Percentiles rank a stretch among this genome's conserved stretches.
phyloP scores from a whole-genome alignment of 2,113 vertebrate species.

The Salvelinus alpinus region DNA sequence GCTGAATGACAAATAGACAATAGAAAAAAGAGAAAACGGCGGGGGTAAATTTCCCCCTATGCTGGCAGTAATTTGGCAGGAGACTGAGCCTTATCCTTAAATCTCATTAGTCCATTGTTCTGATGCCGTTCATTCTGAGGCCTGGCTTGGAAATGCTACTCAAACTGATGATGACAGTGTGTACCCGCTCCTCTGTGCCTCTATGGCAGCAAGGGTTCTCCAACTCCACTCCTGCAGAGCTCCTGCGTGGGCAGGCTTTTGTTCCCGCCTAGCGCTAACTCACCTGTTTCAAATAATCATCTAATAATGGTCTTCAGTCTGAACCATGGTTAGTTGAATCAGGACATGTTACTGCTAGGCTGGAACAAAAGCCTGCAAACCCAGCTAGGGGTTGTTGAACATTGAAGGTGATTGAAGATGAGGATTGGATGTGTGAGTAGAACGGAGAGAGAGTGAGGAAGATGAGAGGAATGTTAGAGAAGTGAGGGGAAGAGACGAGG shows the following conservation, averaged over 20 bases:
- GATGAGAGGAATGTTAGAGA: background rate
- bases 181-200: conserved; percentile 27
- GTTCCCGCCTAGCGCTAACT: no score
- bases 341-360: background rate
- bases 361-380: background rate
- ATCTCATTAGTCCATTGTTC: conserved; percentile 79
- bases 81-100: conserved; percentile 64
- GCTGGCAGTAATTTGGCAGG: conserved; percentile 71
- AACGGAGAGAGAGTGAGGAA: background rate
- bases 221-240: background rate
- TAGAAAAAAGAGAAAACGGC: conserved; percentile 30
- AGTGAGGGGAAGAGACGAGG: background rate
- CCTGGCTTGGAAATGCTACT: conserved; percentile 57
- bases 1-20: conserved; percentile 75
- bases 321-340: no score
- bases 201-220: background rate
- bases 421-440: background rate
- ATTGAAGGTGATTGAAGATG: background rate
- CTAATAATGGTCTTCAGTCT: no score
- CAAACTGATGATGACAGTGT: conserved; percentile 70
- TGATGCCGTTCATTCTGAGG: conserved; percentile 67
- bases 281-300: no score
- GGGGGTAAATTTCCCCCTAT: conserved; percentile 56
- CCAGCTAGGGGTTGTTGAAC: background rate
- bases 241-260: no score